Conservation (phyloP, 2,797 vertebrate genomes). For the Botia kubotai region DNA sequence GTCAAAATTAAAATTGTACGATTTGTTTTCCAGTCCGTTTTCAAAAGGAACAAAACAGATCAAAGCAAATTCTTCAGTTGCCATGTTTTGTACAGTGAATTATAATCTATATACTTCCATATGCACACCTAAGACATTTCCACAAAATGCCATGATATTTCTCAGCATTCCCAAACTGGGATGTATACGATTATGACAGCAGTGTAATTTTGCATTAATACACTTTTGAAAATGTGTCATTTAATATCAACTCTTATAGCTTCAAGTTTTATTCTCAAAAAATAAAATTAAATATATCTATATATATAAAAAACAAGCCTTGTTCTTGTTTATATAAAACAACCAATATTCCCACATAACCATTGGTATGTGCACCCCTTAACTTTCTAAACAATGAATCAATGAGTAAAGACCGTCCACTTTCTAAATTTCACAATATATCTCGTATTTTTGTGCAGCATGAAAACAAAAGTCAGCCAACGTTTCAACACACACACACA, state of each 20-base stretch:
- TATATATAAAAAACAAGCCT: constrained; percentile 79
- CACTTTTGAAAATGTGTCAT: constrained; percentile 73
- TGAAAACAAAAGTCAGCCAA: constrained; percentile 37
- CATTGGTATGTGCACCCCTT: constrained; percentile 71
- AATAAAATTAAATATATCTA: constrained; percentile 83
- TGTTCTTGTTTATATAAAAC: constrained; percentile 82
- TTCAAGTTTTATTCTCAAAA: constrained; percentile 84
- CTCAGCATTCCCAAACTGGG: constrained; percentile 71
- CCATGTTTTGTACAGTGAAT: constrained; percentile 85
- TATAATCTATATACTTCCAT: constrained; percentile 81
- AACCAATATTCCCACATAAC: constrained; percentile 83
- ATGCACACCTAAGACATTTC: constrained; percentile 79
- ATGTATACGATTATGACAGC: constrained; percentile 69
- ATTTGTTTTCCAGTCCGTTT: constrained; percentile 79
- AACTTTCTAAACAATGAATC: constrained; percentile 69
- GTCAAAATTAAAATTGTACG: constrained; percentile 82
- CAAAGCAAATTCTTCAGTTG: constrained; percentile 77
- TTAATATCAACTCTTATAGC: constrained; percentile 81
- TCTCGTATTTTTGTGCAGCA: constrained; percentile 41
- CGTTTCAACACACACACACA: constrained; percentile 31
- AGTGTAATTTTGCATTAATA: constrained; percentile 82
- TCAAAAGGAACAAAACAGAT: constrained; percentile 72
- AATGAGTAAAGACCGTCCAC: constrained; percentile 69
- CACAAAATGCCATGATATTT: constrained; percentile 75
- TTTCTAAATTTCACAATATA: constrained; percentile 35